phyloP scores from a whole-genome alignment of 2,888 invertebrate species.

The Philereme transversata region DNA sequence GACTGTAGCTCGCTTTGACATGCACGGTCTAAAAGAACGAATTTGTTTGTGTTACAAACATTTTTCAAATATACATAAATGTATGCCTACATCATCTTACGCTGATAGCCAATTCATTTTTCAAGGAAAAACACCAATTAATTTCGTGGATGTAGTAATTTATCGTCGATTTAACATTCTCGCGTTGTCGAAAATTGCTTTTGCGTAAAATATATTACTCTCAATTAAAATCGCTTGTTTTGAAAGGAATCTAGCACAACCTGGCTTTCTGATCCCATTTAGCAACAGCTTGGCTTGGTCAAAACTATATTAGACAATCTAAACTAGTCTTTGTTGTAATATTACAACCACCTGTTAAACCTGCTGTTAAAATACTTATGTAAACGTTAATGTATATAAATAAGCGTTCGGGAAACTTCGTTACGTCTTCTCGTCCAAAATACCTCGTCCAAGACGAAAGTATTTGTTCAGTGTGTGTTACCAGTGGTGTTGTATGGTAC shows the following conservation, averaged over 20 bases:
- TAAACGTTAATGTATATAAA: no score
- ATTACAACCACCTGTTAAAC: slow-evolving; percentile 1
- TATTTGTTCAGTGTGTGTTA: no score
- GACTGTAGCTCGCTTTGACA: slow-evolving; percentile 7
- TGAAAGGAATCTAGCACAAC: slow-evolving; percentile 9
- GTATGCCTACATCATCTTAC: slow-evolving; percentile 24
- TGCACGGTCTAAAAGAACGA: slow-evolving; percentile 4
- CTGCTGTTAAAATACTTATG: background rate
- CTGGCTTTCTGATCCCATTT: slow-evolving; percentile 10
- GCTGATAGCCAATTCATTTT: slow-evolving; percentile 36
- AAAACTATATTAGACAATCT: slow-evolving; percentile 3
- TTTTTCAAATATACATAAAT: no score
- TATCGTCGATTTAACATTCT: slow-evolving; percentile 41
- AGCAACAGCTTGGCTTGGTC: background rate
- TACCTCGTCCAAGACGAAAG: no score
- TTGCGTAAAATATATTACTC: slow-evolving; percentile 44
- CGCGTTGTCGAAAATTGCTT: slow-evolving; percentile 32
- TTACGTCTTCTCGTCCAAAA: no score
- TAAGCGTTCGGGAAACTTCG: no score
- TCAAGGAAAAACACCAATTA: slow-evolving; percentile 40
- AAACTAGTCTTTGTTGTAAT: background rate
- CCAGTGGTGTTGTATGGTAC: no score
- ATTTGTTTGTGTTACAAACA: slow-evolving; percentile 12
- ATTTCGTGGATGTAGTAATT: slow-evolving; percentile 37
- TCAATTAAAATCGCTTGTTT: slow-evolving; percentile 43